phyloP scores from a whole-genome alignment of 2,113 vertebrate species.

The Indri indri region DNA sequence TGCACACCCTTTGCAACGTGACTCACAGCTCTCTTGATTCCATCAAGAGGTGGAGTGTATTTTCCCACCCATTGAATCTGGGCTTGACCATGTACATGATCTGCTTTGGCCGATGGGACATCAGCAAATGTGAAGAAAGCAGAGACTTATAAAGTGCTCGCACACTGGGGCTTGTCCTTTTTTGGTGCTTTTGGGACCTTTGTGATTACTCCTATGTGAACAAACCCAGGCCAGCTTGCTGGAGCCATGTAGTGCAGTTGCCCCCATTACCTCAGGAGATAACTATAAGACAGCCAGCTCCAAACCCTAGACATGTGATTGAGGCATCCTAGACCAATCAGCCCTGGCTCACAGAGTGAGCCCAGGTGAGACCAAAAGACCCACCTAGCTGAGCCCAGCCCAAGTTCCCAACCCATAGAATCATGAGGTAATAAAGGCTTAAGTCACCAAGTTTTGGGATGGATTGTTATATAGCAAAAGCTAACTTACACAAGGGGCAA shows the following conservation, averaged over 20 bases:
- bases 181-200: not conserved
- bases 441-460: not conserved
- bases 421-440: not conserved
- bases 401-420: not conserved
- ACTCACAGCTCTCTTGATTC: not conserved
- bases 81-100: not conserved
- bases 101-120: not conserved
- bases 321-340: not conserved
- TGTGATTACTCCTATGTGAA: not conserved
- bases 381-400: not conserved
- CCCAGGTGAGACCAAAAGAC: not conserved
- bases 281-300: not conserved
- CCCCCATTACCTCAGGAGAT: not conserved
- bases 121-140: not conserved
- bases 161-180: not conserved
- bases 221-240: not conserved
- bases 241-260: not conserved
- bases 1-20: not conserved
- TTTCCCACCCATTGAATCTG: not conserved
- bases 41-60: not conserved
- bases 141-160: not conserved
- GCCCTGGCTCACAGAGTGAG: not conserved
- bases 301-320: not conserved
- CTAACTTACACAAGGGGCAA: not conserved
- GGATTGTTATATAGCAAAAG: not conserved